Percentiles rank a stretch among this genome's conserved stretches.
Conservation (phyloP, 1,140 invertebrate species). For the Medauroidea extradentata region DNA sequence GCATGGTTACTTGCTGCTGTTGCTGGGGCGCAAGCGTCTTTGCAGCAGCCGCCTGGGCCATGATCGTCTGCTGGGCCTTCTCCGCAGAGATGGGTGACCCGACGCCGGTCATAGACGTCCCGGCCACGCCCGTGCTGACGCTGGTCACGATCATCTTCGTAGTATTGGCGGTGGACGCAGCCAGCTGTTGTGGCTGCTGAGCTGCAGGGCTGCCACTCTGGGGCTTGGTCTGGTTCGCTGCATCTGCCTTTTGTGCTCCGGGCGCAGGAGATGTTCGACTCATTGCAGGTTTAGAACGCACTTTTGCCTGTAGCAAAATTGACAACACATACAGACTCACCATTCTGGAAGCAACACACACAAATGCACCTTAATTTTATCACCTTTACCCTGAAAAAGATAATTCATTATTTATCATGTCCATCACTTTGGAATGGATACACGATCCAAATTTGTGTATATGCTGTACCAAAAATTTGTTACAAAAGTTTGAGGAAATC, state of each 20-base stretch:
- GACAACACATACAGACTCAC: too few relatives aligned
- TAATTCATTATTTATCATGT: too few relatives aligned
- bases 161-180: background rate
- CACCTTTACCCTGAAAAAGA: too few relatives aligned
- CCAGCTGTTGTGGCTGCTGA: constrained; percentile 37
- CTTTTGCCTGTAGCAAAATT: constrained; percentile 30
- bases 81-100: constrained; percentile 41
- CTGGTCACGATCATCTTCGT: constrained; percentile 53
- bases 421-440: too few relatives aligned
- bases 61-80: constrained; percentile 42
- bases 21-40: constrained; percentile 44
- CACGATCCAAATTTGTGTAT: too few relatives aligned
- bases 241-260: constrained; percentile 60
- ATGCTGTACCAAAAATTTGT: too few relatives aligned
- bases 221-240: constrained; percentile 63
- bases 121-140: constrained; percentile 37
- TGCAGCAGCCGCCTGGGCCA: constrained; percentile 41
- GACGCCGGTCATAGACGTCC: constrained; percentile 47
- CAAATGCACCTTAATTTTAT: too few relatives aligned
- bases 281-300: constrained; percentile 42
- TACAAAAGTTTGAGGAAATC: too few relatives aligned
- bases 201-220: constrained; percentile 31
- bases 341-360: too few relatives aligned
- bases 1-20: constrained; percentile 16
- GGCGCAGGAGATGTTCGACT: constrained; percentile 57